A percentile compares a stretch with the other conserved stretches of the same genome.
phyloP scores from a whole-genome alignment of 1,140 invertebrate species.

The Sesamia nonagrioides region DNA sequence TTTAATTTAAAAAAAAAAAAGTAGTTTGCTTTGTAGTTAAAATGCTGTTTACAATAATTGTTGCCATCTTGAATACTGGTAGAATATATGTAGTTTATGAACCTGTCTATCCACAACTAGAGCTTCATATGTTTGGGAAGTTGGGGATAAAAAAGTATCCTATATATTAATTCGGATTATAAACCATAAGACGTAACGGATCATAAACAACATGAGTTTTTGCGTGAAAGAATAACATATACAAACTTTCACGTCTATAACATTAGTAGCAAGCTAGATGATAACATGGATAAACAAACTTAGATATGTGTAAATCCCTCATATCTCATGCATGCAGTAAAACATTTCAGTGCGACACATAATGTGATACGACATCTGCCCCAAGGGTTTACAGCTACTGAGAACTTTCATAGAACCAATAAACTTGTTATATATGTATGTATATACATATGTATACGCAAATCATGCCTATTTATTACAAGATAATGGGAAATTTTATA shows the following conservation, averaged over 20 bases:
- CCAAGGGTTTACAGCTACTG: constrained; percentile 34
- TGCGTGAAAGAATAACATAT: no score
- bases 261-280: no score
- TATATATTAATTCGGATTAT: no score
- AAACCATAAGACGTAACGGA: no score
- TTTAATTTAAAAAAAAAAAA: no score
- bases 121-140: background rate
- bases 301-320: background rate
- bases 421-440: constrained; percentile 60
- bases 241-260: no score
- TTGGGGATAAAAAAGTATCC: no score
- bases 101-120: background rate
- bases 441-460: no score
- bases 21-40: background rate
- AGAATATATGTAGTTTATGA: background rate
- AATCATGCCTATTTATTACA: constrained; percentile 60
- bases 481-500: constrained; percentile 49
- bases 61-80: background rate
- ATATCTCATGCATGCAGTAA: constrained; percentile 24
- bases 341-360: constrained; percentile 47
- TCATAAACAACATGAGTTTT: no score
- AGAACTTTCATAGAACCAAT: constrained; percentile 60
- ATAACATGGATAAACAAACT: background rate
- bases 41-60: background rate
- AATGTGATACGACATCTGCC: constrained; percentile 51